phyloP scores from a whole-genome alignment of 2,113 vertebrate species.

The Marmota flaviventris region DNA sequence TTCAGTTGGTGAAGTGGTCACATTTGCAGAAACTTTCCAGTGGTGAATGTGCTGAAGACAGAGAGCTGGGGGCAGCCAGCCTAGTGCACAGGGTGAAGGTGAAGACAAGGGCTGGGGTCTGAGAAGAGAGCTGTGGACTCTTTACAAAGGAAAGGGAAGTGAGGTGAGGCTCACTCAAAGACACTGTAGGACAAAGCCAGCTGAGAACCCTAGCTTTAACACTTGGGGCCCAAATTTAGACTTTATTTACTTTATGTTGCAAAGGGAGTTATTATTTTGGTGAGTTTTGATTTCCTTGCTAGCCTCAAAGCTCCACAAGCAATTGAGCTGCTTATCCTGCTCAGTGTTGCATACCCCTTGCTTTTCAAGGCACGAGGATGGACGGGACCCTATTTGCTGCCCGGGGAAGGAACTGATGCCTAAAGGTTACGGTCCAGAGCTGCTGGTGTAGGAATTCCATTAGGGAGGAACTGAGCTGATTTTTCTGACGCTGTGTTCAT shows the following conservation, averaged over 20 bases:
- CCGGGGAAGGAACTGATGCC: background rate
- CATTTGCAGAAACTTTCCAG: constrained; percentile 64
- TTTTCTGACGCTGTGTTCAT: background rate
- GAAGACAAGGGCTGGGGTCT: background rate
- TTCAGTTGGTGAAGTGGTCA: background rate
- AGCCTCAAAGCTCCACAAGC: background rate
- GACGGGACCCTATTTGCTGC: background rate
- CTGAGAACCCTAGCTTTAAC: constrained; percentile 8
- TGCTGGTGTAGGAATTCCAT: background rate
- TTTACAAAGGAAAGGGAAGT: background rate
- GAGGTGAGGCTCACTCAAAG: background rate
- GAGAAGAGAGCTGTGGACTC: background rate
- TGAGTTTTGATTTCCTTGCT: background rate
- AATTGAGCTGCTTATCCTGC: background rate
- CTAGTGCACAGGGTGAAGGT: background rate
- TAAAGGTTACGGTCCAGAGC: background rate
- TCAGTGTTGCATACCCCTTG: background rate
- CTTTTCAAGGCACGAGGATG: background rate
- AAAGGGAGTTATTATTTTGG: constrained; percentile 16
- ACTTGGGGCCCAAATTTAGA: background rate
- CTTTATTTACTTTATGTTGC: constrained; percentile 35
- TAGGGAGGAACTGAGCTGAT: background rate
- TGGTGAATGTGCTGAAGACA: constrained; percentile 11
- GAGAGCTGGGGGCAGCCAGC: background rate
- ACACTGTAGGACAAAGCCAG: background rate